A percentile compares a stretch with the other conserved stretches of the same genome.
Evolutionary conservation across 2,113 vertebrate genomes (phyloP).

Genomic region (Odontesthes bonariensis): DNA sequence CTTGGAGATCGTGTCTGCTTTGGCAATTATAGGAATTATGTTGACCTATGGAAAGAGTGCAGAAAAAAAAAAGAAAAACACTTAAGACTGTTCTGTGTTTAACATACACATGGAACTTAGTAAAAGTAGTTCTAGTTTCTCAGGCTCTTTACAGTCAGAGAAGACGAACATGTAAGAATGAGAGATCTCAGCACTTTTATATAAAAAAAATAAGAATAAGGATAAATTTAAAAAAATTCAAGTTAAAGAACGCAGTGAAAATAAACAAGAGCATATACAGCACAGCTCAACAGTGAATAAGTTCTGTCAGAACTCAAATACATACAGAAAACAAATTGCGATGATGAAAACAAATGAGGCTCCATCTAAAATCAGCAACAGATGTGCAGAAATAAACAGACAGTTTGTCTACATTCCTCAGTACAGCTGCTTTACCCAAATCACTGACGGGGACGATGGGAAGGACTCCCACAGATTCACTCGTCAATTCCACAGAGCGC

Average conservation of each 20-base stretch:
- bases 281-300: constrained; percentile 7
- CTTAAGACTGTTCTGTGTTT: neutral
- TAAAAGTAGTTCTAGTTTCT: neutral
- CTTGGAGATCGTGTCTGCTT: constrained; percentile 98
- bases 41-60: constrained; percentile 86
- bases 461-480: constrained; percentile 52
- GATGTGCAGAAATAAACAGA: constrained; percentile 61
- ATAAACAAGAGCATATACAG: constrained; percentile 10
- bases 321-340: constrained; percentile 57
- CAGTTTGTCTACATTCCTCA: constrained; percentile 52
- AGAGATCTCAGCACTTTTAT: neutral
- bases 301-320: constrained; percentile 31
- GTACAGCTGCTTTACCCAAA: constrained; percentile 36
- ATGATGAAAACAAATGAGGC: constrained; percentile 61
- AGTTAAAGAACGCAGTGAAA: constrained; percentile 1
- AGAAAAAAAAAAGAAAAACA: neutral
- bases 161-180: too few relatives aligned
- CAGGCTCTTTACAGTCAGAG: neutral
- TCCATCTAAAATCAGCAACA: constrained; percentile 61
- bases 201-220: constrained; percentile 11
- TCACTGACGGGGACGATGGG: constrained; percentile 31
- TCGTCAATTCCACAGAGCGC: constrained; percentile 40
- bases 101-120: neutral
- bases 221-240: constrained; percentile 3
- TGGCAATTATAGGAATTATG: constrained; percentile 98